Evolutionary conservation across 1,140 invertebrate species (phyloP).

Genomic region (Drosophila melanogaster): DNA sequence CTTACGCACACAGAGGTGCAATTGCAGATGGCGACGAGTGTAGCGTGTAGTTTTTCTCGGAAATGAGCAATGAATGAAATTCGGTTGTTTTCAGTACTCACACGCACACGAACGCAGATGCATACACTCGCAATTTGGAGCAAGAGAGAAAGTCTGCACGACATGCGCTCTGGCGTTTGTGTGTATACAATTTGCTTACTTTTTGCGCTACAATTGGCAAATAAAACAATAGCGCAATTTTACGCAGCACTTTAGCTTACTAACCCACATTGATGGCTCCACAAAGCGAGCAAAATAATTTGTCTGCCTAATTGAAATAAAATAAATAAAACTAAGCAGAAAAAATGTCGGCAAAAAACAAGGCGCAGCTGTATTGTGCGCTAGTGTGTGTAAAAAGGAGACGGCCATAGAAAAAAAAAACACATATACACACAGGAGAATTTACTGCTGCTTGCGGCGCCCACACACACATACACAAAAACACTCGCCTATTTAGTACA

Average conservation of each 20-base stretch:
- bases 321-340: slow-evolving; percentile 6
- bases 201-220: slow-evolving; percentile 53
- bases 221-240: slow-evolving; percentile 39
- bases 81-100: slow-evolving; percentile 63
- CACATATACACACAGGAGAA: slow-evolving; percentile 27
- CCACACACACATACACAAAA: slow-evolving; percentile 16
- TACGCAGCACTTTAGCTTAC: slow-evolving; percentile 22
- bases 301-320: no score
- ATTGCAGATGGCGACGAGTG: slow-evolving; percentile 58
- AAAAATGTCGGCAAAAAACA: slow-evolving; percentile 35
- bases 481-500: slow-evolving; percentile 22
- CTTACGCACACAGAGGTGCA: slow-evolving; percentile 17
- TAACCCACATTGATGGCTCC: slow-evolving; percentile 29
- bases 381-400: slow-evolving; percentile 24
- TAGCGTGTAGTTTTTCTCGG: slow-evolving; percentile 66
- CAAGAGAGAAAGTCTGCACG: slow-evolving; percentile 78
- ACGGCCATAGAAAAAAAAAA: slow-evolving; percentile 24
- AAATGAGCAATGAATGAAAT: slow-evolving; percentile 79
- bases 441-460: slow-evolving; percentile 34
- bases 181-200: slow-evolving; percentile 54
- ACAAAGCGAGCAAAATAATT: not conserved
- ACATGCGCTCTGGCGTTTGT: slow-evolving; percentile 38
- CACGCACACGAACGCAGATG: slow-evolving; percentile 25
- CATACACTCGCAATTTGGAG: slow-evolving; percentile 35
- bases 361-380: slow-evolving; percentile 25